Conservation (phyloP, 2,113 vertebrate species). For the Capreolus pygargus region DNA sequence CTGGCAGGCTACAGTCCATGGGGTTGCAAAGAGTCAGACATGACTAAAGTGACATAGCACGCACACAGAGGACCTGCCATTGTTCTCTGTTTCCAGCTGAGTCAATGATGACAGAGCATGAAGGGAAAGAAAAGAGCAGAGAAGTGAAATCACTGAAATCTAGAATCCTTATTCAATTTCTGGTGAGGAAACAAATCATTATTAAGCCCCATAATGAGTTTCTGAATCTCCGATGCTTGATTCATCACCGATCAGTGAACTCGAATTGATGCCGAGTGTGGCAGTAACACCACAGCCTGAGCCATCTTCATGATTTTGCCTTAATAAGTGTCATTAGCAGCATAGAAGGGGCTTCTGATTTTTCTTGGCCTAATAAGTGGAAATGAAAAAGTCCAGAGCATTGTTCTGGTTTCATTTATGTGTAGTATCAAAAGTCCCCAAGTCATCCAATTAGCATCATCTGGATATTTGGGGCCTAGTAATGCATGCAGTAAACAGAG, state of each 20-base stretch:
- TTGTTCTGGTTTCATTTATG: background rate
- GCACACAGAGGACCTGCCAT: background rate
- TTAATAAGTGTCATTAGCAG: background rate
- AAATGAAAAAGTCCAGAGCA: background rate
- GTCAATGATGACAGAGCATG: background rate
- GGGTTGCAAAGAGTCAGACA: no score
- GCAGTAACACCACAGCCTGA: background rate
- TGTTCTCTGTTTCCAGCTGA: conserved; percentile 18
- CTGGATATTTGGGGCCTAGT: background rate
- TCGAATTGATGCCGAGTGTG: conserved; percentile 33
- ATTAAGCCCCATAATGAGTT: background rate
- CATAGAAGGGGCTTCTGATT: background rate
- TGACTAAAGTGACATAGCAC: background rate
- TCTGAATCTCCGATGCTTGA: conserved; percentile 25
- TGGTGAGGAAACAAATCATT: conserved; percentile 11
- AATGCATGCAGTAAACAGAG: background rate
- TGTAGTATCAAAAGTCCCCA: background rate
- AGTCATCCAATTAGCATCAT: background rate
- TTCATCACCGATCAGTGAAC: background rate
- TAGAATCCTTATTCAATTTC: conserved; percentile 25
- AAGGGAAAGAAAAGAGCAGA: conserved; percentile 22
- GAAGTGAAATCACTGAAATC: background rate
- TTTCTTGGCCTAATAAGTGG: background rate
- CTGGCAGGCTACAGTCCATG: no score
- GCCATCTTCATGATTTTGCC: background rate